phyloP scores from a whole-genome alignment of 2,113 vertebrate genomes.

The Camelus bactrianus region DNA sequence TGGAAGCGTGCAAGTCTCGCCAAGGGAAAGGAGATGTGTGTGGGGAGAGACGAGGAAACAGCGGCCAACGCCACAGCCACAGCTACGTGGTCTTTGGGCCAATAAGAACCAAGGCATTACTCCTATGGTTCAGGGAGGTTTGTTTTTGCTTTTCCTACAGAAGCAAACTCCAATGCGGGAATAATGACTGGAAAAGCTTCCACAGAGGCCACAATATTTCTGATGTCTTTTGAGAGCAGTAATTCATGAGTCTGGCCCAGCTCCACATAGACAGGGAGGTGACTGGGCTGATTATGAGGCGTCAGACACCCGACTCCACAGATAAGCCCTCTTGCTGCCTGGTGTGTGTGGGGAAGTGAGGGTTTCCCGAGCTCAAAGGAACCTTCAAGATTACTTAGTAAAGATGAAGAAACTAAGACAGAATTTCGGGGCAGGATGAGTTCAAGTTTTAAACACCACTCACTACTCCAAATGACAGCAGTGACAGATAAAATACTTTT shows the following conservation, averaged over 20 bases:
- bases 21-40: not conserved
- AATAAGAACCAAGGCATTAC: not conserved
- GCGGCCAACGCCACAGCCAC: not conserved
- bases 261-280: not conserved
- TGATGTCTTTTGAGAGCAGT: not conserved
- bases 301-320: not conserved
- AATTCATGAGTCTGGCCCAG: not conserved
- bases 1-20: not conserved
- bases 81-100: not conserved
- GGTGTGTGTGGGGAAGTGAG: not conserved
- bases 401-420: conserved; percentile 13
- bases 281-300: not conserved
- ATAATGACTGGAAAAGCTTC: not conserved
- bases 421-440: not conserved
- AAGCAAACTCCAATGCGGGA: not conserved
- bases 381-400: not conserved
- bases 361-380: not conserved
- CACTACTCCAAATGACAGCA: not conserved
- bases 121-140: not conserved
- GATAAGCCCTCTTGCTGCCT: not conserved
- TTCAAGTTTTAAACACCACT: conserved; percentile 32
- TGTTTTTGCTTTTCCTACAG: not conserved
- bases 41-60: not conserved
- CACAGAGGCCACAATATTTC: not conserved
- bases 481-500: not conserved